Conservation (phyloP, 2,113 vertebrate genomes). For the Antennarius striatus region DNA sequence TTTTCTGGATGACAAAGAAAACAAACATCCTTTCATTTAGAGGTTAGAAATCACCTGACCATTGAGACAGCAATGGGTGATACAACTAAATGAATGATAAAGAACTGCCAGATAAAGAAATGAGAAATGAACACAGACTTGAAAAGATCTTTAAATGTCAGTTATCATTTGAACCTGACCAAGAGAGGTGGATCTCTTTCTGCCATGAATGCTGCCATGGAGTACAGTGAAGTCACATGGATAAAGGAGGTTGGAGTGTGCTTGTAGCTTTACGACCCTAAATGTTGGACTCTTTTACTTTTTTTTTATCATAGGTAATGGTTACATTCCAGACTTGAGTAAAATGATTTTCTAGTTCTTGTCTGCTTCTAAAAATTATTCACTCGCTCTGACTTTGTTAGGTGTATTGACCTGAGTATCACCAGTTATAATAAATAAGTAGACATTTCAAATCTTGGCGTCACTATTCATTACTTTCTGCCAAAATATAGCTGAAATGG, state of each 20-base stretch:
- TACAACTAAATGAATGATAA: constrained; percentile 14
- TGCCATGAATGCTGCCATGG: constrained; percentile 4
- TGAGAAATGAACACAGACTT: constrained; percentile 7
- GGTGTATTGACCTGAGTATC: too few species aligned
- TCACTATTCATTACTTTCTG: too few species aligned
- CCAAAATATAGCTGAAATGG: too few species aligned
- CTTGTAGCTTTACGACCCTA: constrained; percentile 26
- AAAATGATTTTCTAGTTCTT: too few species aligned
- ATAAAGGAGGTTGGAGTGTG: constrained; percentile 32
- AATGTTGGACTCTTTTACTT: constrained; percentile 5
- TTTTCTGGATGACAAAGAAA: not conserved
- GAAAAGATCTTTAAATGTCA: constrained; percentile 30
- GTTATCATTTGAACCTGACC: constrained; percentile 20
- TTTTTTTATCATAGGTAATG: too few species aligned
- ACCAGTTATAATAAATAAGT: too few species aligned
- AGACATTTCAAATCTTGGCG: too few species aligned
- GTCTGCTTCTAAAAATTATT: too few species aligned
- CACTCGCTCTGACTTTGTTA: too few species aligned
- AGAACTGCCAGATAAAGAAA: constrained; percentile 12
- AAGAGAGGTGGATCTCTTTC: constrained; percentile 9
- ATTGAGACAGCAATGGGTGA: not conserved
- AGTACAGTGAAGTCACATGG: constrained; percentile 32
- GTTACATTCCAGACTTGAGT: not conserved
- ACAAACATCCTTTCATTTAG: not conserved
- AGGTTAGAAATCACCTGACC: not conserved